phyloP scores from a whole-genome alignment of 2,113 vertebrate species.

The Nannobrachium achirus region DNA sequence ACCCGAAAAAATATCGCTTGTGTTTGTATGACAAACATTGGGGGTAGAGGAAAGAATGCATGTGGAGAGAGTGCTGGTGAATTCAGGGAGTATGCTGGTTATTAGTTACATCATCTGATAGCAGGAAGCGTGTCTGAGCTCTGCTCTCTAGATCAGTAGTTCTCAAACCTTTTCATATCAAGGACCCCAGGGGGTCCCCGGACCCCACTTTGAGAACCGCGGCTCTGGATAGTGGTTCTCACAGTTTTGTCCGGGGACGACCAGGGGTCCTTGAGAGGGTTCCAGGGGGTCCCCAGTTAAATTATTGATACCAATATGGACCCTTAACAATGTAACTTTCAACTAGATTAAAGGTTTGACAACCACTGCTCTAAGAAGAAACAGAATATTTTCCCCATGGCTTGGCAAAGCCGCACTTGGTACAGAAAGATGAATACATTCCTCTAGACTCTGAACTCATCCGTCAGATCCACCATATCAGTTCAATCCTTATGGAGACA shows the following conservation, averaged over 20 bases:
- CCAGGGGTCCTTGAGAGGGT: too few species aligned
- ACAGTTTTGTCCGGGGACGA: too few species aligned
- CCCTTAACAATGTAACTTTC: too few species aligned
- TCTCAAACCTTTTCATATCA: too few species aligned
- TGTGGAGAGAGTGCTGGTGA: slow-evolving; percentile 69
- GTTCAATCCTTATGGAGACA: slow-evolving; percentile 47
- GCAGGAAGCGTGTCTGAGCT: slow-evolving; percentile 42
- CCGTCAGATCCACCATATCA: slow-evolving; percentile 43
- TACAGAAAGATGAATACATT: slow-evolving; percentile 63
- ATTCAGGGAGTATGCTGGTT: slow-evolving; percentile 68
- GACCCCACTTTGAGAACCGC: too few species aligned
- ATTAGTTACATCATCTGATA: slow-evolving; percentile 54
- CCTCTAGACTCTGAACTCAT: slow-evolving; percentile 48
- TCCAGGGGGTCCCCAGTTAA: too few species aligned
- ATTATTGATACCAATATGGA: too few species aligned
- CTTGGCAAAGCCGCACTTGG: slow-evolving; percentile 39
- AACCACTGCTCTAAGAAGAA: slow-evolving; percentile 36
- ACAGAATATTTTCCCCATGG: slow-evolving; percentile 30
- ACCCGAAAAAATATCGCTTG: slow-evolving; percentile 55
- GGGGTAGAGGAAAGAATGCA: slow-evolving; percentile 52
- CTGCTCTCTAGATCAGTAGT: too few species aligned
- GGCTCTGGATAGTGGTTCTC: too few species aligned
- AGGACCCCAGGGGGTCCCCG: too few species aligned
- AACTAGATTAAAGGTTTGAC: too few species aligned
- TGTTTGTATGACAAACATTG: slow-evolving; percentile 79